These are phyloP conservation scores for Parauchenoglanis ngamensis DNA, from an alignment of 2,797 vertebrate species.

Conservation along the genomic window DNA sequence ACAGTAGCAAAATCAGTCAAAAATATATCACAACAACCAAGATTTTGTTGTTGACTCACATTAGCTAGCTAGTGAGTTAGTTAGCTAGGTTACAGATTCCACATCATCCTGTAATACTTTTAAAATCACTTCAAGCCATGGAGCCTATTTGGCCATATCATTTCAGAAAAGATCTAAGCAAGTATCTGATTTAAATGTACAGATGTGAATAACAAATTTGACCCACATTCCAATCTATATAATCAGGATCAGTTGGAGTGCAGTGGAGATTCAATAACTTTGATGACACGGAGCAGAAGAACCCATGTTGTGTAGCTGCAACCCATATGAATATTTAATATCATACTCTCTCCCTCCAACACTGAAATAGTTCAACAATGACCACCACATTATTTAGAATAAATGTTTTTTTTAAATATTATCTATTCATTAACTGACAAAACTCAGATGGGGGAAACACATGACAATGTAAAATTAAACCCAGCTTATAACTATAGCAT, in stretches of 20 bases:
- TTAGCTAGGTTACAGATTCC: not conserved
- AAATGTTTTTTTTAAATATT: not conserved
- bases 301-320: not conserved
- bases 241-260: not conserved
- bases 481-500: not conserved
- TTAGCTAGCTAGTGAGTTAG: not conserved
- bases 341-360: not conserved
- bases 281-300: not conserved
- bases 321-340: not conserved
- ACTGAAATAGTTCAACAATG: not conserved
- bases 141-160: not conserved
- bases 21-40: not conserved
- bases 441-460: not conserved
- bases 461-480: not conserved
- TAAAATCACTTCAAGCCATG: not conserved
- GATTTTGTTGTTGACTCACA: not conserved
- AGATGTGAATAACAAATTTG: not conserved
- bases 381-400: not conserved
- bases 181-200: not conserved
- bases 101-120: not conserved
- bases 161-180: not conserved
- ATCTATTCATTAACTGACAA: not conserved
- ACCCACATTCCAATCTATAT: not conserved
- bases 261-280: not conserved
- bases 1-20: not conserved